Evolutionary conservation across 2,113 vertebrate species (phyloP), one percentile per base, ranked within the genome.

Genomic region (Neolamprologus sp.): DNA sequence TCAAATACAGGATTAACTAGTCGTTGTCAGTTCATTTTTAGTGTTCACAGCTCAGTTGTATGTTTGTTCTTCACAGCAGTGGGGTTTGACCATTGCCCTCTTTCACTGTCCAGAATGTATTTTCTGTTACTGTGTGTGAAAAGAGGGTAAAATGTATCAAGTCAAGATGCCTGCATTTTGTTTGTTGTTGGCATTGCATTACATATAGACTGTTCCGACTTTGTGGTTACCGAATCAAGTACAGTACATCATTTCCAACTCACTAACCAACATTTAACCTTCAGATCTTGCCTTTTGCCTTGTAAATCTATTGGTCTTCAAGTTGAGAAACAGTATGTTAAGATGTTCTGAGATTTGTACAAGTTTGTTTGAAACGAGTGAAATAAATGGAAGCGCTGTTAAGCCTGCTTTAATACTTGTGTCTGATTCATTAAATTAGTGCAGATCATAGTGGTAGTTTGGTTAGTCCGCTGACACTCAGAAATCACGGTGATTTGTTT

Each of bases 331-430:
- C 49, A 33, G 60, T 88, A 84, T 81, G 88, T 87, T 26, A 45
- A 86, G 65, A 86, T 40, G 71, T 93, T 88, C 60, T 83, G 84
- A 92, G 82, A 94, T 95, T 93, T 94, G 92, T 93, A 93, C 7
- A 68, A 85, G 85, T 91, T 93, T 90, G 89, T 92, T 95, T 95
- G 54, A 93, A 82, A 93, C 9, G 65, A 90, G 85, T 94, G 86
- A 88, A 96, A 93, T 95, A 93, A 95, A 91, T 86, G 63, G 63
- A 92, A 85, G 84, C 54, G 54, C 58, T 87, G 73, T 89, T 51
- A 51, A 86, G 51, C 42, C 57, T 82, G 81, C 47, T 60, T 33
- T 54, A 42, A 30, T 73, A 37, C 33, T 17, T 12, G 28, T 33
- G 35, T 65, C 80, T 17, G 26, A 30, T 26, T 14, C 35, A 42